A percentile compares a stretch with the other conserved stretches of the same genome.
Conservation (phyloP, 2,113 vertebrate species). For the Ceyx melanurus region DNA sequence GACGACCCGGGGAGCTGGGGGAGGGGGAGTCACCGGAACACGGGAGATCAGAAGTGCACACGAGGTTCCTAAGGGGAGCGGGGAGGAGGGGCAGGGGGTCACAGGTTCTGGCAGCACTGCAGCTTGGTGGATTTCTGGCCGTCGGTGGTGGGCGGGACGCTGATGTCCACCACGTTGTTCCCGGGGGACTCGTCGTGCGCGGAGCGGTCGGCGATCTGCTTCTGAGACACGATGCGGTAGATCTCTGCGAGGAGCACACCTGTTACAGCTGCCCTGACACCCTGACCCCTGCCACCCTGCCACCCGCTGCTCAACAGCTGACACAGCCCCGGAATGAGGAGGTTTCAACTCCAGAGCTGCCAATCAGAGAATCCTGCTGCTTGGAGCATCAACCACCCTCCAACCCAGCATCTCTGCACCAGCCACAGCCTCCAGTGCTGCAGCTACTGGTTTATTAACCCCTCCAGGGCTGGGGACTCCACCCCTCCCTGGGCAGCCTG, state of each 20-base stretch:
- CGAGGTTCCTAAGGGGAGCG: constrained; percentile 73
- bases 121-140: constrained; percentile 94
- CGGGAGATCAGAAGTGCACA: constrained; percentile 72
- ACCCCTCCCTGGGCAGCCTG: no score
- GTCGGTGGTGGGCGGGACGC: constrained; percentile 92
- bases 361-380: no score
- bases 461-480: no score
- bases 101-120: constrained; percentile 96
- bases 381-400: no score
- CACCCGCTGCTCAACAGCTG: no score
- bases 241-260: constrained; percentile 79
- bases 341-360: no score
- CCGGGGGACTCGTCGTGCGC: constrained; percentile 92
- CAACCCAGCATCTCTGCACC: no score
- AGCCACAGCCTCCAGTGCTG: no score
- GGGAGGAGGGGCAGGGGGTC: constrained; percentile 76
- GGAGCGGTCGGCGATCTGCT: constrained; percentile 93
- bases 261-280: neutral
- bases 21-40: constrained; percentile 65
- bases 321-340: no score
- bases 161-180: constrained; percentile 98
- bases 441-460: no score
- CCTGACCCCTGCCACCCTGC: no score
- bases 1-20: constrained; percentile 15
- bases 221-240: constrained; percentile 97